Conservation (phyloP, 1,140 invertebrate genomes). For the Rhopalosiphum maidis region DNA sequence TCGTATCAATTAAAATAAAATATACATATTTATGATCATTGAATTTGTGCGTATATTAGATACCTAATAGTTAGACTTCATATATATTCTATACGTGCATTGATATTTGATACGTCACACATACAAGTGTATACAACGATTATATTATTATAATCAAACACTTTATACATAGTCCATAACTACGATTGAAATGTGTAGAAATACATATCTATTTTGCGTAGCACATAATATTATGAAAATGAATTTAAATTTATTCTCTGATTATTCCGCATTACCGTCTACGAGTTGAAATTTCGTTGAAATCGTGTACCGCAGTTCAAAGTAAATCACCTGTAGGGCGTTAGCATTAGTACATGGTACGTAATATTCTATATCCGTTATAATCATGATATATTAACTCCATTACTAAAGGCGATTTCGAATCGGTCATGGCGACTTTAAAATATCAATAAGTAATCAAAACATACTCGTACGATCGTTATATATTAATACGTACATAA, state of each 20-base stretch:
- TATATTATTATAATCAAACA: background rate
- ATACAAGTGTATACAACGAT: background rate
- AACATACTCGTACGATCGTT: background rate
- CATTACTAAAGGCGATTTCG: background rate
- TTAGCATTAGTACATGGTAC: background rate
- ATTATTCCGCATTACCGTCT: background rate
- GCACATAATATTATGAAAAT: background rate
- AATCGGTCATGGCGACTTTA: background rate
- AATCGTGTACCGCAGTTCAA: background rate
- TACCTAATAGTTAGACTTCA: background rate
- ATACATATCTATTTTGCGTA: background rate
- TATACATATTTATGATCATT: background rate
- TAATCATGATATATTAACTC: background rate
- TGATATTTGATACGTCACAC: background rate
- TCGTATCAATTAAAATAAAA: background rate
- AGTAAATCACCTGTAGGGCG: background rate
- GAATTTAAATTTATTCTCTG: background rate
- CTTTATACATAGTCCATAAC: background rate
- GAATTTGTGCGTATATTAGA: no score
- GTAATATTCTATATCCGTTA: background rate
- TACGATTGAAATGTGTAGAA: background rate
- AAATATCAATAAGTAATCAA: slow-evolving; percentile 29
- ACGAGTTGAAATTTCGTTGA: background rate
- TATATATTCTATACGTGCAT: background rate
- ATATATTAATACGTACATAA: no score